Evolutionary conservation across 2,113 vertebrate species (phyloP).

Genomic region (Elaphurus davidianus): DNA sequence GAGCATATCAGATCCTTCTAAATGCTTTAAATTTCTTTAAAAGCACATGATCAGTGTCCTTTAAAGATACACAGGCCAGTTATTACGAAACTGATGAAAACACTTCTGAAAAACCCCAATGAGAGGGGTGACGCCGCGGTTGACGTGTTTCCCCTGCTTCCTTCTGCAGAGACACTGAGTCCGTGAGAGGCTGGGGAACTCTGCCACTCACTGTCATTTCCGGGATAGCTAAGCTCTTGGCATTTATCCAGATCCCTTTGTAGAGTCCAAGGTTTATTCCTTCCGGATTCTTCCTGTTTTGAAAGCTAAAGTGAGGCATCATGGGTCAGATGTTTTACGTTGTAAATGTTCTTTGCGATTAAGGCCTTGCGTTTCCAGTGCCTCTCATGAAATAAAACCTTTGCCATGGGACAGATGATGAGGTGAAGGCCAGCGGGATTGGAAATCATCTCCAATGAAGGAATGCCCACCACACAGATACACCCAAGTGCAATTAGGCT

Average conservation of each 20-base stretch:
- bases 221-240: rapidly evolving
- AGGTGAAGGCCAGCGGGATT: background rate
- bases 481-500: rapidly evolving
- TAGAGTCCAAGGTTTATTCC: background rate
- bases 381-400: background rate
- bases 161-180: rapidly evolving
- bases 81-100: rapidly evolving
- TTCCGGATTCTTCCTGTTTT: background rate
- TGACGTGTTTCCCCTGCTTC: rapidly evolving
- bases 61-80: background rate
- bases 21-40: background rate
- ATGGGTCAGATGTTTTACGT: background rate
- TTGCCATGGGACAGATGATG: background rate
- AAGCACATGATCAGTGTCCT: background rate
- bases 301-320: background rate
- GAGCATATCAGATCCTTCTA: background rate
- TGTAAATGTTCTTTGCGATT: background rate
- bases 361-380: rapidly evolving
- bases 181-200: rapidly evolving
- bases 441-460: background rate
- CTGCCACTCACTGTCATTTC: background rate
- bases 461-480: rapidly evolving
- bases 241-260: background rate
- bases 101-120: background rate
- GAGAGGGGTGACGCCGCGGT: rapidly evolving